phyloP scores from a whole-genome alignment of 2,888 invertebrate species.

The Platycheirus rosarum region DNA sequence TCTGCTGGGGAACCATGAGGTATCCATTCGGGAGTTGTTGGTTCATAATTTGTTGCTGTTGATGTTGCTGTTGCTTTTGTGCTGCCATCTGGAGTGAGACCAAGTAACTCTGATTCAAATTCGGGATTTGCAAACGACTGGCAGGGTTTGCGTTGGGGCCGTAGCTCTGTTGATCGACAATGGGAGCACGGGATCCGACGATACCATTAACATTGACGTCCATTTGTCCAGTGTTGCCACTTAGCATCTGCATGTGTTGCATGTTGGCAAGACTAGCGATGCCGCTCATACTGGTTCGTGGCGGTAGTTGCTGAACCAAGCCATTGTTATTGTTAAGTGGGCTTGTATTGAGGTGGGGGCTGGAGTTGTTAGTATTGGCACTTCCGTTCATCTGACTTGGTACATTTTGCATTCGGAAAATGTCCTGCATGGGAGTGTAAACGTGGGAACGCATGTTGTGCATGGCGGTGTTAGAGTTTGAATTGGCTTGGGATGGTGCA shows the following conservation, averaged over 20 bases:
- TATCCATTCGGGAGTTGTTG: conserved; percentile 63
- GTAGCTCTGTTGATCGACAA: conserved; percentile 77
- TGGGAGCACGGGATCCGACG: conserved; percentile 60
- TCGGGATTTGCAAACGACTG: conserved; percentile 69
- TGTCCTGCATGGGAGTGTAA: conserved; percentile 79
- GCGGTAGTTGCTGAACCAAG: conserved; percentile 73
- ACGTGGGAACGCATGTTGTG: conserved; percentile 77
- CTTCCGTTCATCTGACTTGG: conserved; percentile 75
- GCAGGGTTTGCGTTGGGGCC: conserved; percentile 60
- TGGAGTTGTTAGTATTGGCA: conserved; percentile 79
- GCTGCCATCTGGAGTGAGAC: conserved; percentile 77
- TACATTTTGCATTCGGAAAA: conserved; percentile 79
- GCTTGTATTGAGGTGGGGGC: conserved; percentile 82
- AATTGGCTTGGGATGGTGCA: conserved; percentile 66
- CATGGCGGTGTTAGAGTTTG: conserved; percentile 52
- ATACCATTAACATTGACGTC: conserved; percentile 63
- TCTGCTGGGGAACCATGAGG: conserved; percentile 68
- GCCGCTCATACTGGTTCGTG: conserved; percentile 81
- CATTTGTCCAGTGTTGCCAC: conserved; percentile 67
- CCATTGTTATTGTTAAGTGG: conserved; percentile 78
- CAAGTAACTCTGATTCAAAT: conserved; percentile 77
- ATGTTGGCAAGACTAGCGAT: conserved; percentile 79
- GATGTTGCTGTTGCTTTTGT: conserved; percentile 77
- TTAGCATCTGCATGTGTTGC: conserved; percentile 79
- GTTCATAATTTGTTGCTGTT: conserved; percentile 69